Base-by-base conservation (phyloP, 2,888 invertebrate genomes). In the Chymomyza caudatula region DNA sequence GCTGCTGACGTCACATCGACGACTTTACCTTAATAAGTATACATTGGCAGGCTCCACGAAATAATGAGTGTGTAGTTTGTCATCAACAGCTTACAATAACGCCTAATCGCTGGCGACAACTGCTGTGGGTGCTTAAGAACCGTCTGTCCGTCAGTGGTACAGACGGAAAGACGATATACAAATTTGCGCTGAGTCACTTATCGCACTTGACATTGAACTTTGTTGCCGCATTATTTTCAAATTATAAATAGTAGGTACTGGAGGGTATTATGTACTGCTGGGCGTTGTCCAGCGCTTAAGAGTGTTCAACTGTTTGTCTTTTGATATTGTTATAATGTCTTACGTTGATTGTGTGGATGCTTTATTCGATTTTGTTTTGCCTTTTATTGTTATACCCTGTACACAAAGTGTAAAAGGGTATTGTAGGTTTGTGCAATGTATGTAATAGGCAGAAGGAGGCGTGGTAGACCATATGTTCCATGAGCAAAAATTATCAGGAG, bases 201-300 rank as follows among this genome's bases (percentile, higher is more conserved):
- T 61, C 22, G 11, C 29, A 19, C 73, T 70, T 69, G 76, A 64
- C 76, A 78, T 71, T 77, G 83, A 85, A 80, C 79, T 80, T 85
- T 74, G 69, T 62, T 51, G 62, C 63, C 61, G 60, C 69, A 70
- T 77, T 72, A 83, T 80, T 80, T 83, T 85, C 75, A 65, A 79
- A 83, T 80, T 80, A 85, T 62, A 37, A 11, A 37, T 11, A 2
- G 6, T 11, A 37, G 29, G 11, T 37, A 37, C 29, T 11, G 11
- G 11, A 37, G 29, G 2, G 2, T 11, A 37, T 11, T 11, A 37
- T 8, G 8, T 37, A 37, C 29, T 8, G 11, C 29, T 37, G 29
- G 29, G 29, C 29, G 29, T 37, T 37, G 29, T 37, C 29, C 29
- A 37, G 29, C 29, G 29, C 29, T 29, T 29, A 29, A 29, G 29